These are phyloP conservation scores for Pampus argenteus DNA, from an alignment of 2,797 vertebrate genomes.

Conservation along the genomic window DNA sequence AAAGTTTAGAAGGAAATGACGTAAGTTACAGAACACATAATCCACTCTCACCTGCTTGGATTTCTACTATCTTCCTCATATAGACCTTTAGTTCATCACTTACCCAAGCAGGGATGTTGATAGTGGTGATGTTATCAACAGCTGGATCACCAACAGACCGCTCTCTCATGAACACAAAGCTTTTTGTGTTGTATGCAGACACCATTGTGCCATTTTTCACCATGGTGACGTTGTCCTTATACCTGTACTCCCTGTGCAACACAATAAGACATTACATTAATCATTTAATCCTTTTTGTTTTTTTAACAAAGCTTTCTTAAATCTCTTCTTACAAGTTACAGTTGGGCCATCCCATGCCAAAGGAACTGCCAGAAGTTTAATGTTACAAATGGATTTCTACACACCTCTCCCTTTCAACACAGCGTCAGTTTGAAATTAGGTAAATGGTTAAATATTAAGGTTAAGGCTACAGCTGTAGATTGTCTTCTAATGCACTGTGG, in stretches of 20 bases:
- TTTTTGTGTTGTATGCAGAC: conserved; percentile 80
- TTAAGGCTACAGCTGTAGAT: neutral
- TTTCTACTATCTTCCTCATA: conserved; percentile 13
- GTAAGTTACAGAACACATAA: conserved; percentile 1
- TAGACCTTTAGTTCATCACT: conserved; percentile 52
- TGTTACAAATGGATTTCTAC: neutral
- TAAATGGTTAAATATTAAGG: neutral
- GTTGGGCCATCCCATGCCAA: neutral
- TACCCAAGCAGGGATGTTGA: conserved; percentile 86
- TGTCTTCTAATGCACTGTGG: conserved; percentile 2
- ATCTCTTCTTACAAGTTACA: neutral
- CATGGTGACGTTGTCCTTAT: conserved; percentile 84
- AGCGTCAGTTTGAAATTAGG: neutral
- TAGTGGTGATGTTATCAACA: conserved; percentile 79
- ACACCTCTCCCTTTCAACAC: neutral
- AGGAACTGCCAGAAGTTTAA: neutral
- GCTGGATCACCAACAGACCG: conserved; percentile 84
- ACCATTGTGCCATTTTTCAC: conserved; percentile 78
- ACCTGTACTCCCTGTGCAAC: conserved; percentile 84
- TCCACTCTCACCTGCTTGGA: conserved; percentile 24
- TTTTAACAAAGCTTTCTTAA: neutral
- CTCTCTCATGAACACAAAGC: conserved; percentile 83
- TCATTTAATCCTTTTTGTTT: neutral
- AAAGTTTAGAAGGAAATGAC: conserved; percentile 19
- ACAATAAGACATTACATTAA: neutral